Conservation (phyloP, 2,797 vertebrate species). For the Melopsittacus undulatus region DNA sequence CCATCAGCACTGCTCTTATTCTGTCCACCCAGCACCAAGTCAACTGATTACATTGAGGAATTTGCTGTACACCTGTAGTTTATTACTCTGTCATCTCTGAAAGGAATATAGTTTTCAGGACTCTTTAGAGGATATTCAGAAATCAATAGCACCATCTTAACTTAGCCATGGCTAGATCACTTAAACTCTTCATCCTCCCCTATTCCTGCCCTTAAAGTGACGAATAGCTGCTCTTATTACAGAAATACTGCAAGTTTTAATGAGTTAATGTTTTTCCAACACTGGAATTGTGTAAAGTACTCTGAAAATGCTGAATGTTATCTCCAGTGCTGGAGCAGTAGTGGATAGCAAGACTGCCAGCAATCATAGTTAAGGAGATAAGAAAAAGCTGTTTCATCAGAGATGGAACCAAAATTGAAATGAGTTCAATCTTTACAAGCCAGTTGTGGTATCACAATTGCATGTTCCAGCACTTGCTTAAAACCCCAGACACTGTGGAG, state of each 20-base stretch:
- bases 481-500: neutral
- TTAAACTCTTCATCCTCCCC: neutral
- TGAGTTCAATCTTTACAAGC: neutral
- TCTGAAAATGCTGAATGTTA: neutral
- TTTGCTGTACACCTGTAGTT: neutral
- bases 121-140: neutral
- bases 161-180: neutral
- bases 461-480: neutral
- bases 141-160: neutral
- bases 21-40: neutral
- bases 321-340: neutral
- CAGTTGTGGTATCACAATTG: neutral
- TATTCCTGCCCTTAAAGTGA: neutral
- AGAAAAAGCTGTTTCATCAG: neutral
- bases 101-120: neutral
- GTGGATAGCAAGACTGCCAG: neutral
- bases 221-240: neutral
- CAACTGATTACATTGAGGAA: neutral
- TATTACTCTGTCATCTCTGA: neutral
- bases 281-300: neutral
- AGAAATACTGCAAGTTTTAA: neutral
- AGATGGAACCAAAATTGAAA: neutral
- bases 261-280: neutral
- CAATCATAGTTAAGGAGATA: neutral
- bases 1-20: neutral